Percentiles rank a stretch among this genome's conserved stretches.
phyloP scores from a whole-genome alignment of 2,797 vertebrate genomes.

The Numenius phaeopus region DNA sequence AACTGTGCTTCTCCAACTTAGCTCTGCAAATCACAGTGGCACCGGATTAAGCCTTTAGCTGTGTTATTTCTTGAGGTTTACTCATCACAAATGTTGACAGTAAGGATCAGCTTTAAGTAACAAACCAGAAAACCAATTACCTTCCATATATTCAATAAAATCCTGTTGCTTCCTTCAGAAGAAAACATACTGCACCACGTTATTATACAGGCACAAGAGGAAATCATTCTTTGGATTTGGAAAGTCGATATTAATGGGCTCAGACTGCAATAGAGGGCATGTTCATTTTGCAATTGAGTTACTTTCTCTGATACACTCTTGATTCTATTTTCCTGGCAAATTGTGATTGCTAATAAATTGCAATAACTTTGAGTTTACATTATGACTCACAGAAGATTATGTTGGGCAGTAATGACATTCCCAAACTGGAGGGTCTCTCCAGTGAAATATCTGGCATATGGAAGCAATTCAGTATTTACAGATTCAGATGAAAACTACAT shows the following conservation, averaged over 20 bases:
- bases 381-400: conserved; percentile 74
- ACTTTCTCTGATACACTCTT: conserved; percentile 14
- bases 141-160: conserved; percentile 8
- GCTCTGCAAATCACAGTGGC: neutral
- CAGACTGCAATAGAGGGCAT: neutral
- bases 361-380: conserved; percentile 76
- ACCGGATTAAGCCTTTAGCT: conserved; percentile 10
- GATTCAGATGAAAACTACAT: conserved; percentile 58
- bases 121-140: conserved; percentile 41
- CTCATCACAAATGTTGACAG: conserved; percentile 34
- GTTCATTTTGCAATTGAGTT: conserved; percentile 19
- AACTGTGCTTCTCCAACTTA: fast-evolving
- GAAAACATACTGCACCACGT: neutral
- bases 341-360: conserved; percentile 76
- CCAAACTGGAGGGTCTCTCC: conserved; percentile 68
- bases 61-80: neutral
- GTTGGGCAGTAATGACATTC: conserved; percentile 74
- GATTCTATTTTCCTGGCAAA: conserved; percentile 60
- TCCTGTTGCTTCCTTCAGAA: neutral
- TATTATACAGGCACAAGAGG: neutral
- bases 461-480: conserved; percentile 74
- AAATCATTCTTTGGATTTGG: conserved; percentile 9
- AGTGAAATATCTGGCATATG: conserved; percentile 74
- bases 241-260: neutral
- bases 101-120: conserved; percentile 27